A percentile compares a stretch with the other conserved stretches of the same genome.
Conservation (phyloP, 2,113 vertebrate species). For the Gymnarchus niloticus region DNA sequence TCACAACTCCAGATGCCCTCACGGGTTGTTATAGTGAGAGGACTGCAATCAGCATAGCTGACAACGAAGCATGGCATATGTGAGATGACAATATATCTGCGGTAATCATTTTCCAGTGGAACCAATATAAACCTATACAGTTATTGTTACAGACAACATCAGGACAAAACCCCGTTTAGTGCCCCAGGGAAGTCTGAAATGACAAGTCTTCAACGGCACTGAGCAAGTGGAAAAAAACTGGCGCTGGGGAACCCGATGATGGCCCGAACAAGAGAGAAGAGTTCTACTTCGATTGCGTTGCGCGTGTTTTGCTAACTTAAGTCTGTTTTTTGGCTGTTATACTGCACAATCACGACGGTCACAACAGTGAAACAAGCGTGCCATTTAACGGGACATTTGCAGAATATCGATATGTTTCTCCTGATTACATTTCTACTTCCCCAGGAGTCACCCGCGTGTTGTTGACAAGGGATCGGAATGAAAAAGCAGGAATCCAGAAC, state of each 20-base stretch:
- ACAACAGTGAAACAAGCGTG: neutral
- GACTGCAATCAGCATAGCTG: neutral
- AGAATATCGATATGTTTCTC: neutral
- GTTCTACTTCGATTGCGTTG: neutral
- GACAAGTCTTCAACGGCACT: neutral
- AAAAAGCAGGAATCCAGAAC: neutral
- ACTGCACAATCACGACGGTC: neutral
- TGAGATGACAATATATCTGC: conserved; percentile 1
- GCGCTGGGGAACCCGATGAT: neutral
- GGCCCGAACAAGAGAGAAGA: neutral
- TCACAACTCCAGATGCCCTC: neutral
- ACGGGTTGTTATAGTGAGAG: neutral
- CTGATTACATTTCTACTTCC: neutral
- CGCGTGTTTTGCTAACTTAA: neutral
- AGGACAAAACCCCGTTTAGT: neutral
- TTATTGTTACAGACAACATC: conserved; percentile 15
- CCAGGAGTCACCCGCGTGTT: neutral
- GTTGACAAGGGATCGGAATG: neutral
- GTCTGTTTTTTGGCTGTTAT: neutral
- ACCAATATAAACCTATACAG: conserved; percentile 4
- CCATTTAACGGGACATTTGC: neutral
- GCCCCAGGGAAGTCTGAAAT: conserved; percentile 11
- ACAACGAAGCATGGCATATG: neutral
- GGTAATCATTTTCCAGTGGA: conserved; percentile 14
- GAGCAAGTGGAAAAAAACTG: neutral